A percentile compares a stretch with the other conserved stretches of the same genome.
Conservation (phyloP, 2,797 vertebrate species). For the Moxostoma hubbsi region DNA sequence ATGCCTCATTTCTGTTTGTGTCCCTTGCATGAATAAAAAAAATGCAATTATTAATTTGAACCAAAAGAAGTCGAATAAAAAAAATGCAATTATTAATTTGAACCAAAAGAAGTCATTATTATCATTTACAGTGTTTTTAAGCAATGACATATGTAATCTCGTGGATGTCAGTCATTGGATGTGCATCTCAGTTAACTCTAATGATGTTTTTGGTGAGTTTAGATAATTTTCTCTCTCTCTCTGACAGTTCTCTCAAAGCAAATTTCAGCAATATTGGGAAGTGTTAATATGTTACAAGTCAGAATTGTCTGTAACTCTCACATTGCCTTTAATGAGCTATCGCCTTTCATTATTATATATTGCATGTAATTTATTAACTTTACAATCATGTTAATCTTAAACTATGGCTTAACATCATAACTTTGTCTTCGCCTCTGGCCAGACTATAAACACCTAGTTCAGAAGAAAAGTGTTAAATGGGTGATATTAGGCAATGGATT, state of each 20-base stretch:
- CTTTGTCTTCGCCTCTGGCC: constrained; percentile 37
- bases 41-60: constrained; percentile 70
- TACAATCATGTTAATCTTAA: constrained; percentile 46
- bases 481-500: constrained; percentile 48
- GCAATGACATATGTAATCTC: constrained; percentile 42
- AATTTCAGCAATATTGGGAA: not conserved
- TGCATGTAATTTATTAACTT: constrained; percentile 49
- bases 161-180: constrained; percentile 6
- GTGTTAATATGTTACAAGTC: not conserved
- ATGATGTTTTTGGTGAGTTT: not conserved
- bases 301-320: not conserved
- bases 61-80: constrained; percentile 65
- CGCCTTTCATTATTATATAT: constrained; percentile 30
- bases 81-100: constrained; percentile 72
- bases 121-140: constrained; percentile 30
- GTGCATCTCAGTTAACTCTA: too few relatives aligned
- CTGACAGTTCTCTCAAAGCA: not conserved
- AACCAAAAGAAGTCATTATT: constrained; percentile 49
- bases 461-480: constrained; percentile 49
- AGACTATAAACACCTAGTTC: constrained; percentile 25
- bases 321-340: constrained; percentile 32
- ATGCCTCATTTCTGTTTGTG: constrained; percentile 68
- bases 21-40: constrained; percentile 70
- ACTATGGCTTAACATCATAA: constrained; percentile 49
- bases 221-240: not conserved